Evolutionary conservation across 2,113 vertebrate species (phyloP), one percentile per base, ranked within the genome.

Genomic region (Tychaedon coryphoeus): DNA sequence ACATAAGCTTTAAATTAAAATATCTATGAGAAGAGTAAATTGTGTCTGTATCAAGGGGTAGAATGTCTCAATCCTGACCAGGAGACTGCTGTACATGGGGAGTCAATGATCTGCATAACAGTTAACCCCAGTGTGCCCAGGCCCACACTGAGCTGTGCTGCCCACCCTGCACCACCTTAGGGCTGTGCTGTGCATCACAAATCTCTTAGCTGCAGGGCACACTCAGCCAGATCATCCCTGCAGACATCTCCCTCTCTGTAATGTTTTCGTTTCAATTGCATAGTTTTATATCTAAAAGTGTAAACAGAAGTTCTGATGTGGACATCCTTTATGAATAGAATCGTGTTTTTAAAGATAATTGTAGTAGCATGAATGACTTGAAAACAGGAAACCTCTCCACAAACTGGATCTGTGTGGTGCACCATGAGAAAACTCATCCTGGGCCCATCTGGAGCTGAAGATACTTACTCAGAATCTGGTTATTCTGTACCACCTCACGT

Each of bases 191-290:
- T 26, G 58, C 51, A 56, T 67, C 29, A 53, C 22, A 50, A 29
- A n/a, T 43, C 19, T 25, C 36, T 56, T 10, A 33, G 4, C 22
- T 82, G 19, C 12, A 47, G n/a, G 19, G 19, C 29, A 38, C 17
- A 24, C 15, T 58, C 43, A 62, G 19, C 6, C 22, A 51, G 19
- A 31, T 42, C 29, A 57, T 25, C 51, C 17, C 26, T 54, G n/a
- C 10, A 79, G 17, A n/a, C n/a, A 53, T 28, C 31, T 79, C 19
- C 19, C 17, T 69, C 48, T 64, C 3, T 0, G 4, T 26, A 38
- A 23, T 1, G 1, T 5, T 48, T 48, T 48, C 58, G 23, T 31
- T 33, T 9, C 17, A 74, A 8, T 23, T 53, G 8, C 3, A 1
- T 29, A 22, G 38, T 26, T 31, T 74, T 74, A 19, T 57, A n/a